Percentiles rank a stretch among this genome's conserved stretches.
Conservation (phyloP, 2,113 vertebrate genomes). For the Oryzias celebensis region DNA sequence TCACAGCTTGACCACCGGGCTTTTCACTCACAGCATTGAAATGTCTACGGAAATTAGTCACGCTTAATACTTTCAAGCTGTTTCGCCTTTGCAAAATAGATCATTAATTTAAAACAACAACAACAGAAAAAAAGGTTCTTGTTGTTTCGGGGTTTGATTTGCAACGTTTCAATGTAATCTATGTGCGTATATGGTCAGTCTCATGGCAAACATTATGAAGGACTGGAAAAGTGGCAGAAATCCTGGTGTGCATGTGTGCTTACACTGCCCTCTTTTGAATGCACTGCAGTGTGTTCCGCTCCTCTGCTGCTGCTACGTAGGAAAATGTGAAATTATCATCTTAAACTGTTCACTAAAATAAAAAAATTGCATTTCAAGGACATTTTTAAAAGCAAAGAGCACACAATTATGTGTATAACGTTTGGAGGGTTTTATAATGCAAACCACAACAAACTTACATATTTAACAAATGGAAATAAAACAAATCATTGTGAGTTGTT, state of each 20-base stretch:
- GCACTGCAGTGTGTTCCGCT: conserved; percentile 20
- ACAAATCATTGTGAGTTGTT: too few relatives aligned
- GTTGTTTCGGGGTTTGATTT: conserved; percentile 11
- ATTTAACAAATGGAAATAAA: too few relatives aligned
- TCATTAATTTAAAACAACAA: conserved; percentile 8
- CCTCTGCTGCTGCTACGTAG: conserved; percentile 5
- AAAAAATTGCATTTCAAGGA: neutral
- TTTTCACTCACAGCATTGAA: conserved; percentile 44
- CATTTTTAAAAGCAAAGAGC: neutral
- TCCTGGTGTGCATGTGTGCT: conserved; percentile 46
- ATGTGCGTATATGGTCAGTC: neutral
- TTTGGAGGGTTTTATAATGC: too few relatives aligned
- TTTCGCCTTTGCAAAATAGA: conserved; percentile 22
- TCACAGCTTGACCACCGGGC: conserved; percentile 51
- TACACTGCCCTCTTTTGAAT: conserved; percentile 72
- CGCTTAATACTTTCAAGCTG: conserved; percentile 1
- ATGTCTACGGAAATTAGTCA: conserved; percentile 44
- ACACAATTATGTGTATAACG: neutral
- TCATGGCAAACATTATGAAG: conserved; percentile 3
- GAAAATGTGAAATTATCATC: conserved; percentile 2
- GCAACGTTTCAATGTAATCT: conserved; percentile 2
- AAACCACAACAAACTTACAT: too few relatives aligned
- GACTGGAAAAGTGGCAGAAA: conserved; percentile 7
- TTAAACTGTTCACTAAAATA: neutral
- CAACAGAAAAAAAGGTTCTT: neutral